Evolutionary conservation across 2,113 vertebrate species (phyloP).

Genomic region (Tragelaphus strepsiceros): DNA sequence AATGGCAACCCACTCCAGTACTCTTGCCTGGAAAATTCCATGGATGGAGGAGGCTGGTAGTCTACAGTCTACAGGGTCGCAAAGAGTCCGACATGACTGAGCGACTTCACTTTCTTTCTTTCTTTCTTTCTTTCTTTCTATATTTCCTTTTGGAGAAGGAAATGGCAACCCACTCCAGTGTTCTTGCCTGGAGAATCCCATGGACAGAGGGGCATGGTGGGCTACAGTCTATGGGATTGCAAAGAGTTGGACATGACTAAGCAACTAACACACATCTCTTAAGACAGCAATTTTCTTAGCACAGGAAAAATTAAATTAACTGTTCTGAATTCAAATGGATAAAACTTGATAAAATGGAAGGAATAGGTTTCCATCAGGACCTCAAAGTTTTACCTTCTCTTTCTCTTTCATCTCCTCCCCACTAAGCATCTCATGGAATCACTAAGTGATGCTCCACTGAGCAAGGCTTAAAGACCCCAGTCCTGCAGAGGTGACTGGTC

Average conservation of each 20-base stretch:
- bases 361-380: too few relatives aligned
- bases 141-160: neutral
- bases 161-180: neutral
- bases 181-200: neutral
- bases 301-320: neutral
- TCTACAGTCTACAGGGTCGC: accelerated
- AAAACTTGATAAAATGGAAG: neutral
- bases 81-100: neutral
- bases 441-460: neutral
- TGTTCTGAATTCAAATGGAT: neutral
- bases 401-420: neutral
- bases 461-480: neutral
- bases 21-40: neutral
- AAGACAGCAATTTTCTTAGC: neutral
- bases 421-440: neutral
- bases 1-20: neutral
- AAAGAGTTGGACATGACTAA: neutral
- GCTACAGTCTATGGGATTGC: neutral
- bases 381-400: neutral
- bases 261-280: neutral
- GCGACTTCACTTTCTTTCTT: neutral
- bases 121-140: neutral
- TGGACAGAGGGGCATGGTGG: neutral
- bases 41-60: neutral
- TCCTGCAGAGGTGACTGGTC: too few relatives aligned